Evolutionary conservation across 2,113 vertebrate genomes (phyloP), one percentile per base, ranked within the genome.

Genomic region (Athene cunicularia): DNA sequence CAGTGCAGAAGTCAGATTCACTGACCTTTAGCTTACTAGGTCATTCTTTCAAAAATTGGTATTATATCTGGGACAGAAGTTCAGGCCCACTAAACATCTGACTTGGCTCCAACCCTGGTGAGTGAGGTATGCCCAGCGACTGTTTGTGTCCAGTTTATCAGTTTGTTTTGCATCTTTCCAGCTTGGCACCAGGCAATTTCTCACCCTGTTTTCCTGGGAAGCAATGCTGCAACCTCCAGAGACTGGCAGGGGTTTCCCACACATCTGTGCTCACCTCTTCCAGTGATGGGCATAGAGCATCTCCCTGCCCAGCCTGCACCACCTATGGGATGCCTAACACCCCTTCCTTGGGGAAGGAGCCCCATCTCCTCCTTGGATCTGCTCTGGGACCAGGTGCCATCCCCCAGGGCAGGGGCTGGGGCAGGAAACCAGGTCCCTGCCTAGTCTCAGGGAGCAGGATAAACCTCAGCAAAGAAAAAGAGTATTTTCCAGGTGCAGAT

Each of bases 121-220:
- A 92, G 21, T 14, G 50, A 11, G 0, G 3, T 10, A 14, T 60
- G 32, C 32, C 39, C 2, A 0, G 19, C 39, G 88, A 41, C 16
- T 49, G 23, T 37, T 90, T 60, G 66, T 68, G 9, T n/a, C 22
- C 21, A 28, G 27, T 82, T 81, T 60, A 67, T 75, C 49, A 30
- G 24, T 55, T 90, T 5, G 2, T 30, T 95, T 68, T 92, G 49
- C 49, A 92, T n/a, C 35, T 93, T 88, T 53, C 27, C 71, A 83
- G 43, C 43, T 63, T 41, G 4, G 23, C 79, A 76, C 53, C 35
- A 70, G 49, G 47, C 6, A 28, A 15, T 41, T 95, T 63, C 47
- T 84, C 17, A 10, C 41, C 75, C 20, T 59, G 88, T 72, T 67
- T 86, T 63, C 53, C 71, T 33, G 35, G n/a, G 47, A 89, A 47